These are phyloP conservation scores for Eremobia ochroleuca DNA, from an alignment of 2,888 invertebrate species.

Conservation along the genomic window DNA sequence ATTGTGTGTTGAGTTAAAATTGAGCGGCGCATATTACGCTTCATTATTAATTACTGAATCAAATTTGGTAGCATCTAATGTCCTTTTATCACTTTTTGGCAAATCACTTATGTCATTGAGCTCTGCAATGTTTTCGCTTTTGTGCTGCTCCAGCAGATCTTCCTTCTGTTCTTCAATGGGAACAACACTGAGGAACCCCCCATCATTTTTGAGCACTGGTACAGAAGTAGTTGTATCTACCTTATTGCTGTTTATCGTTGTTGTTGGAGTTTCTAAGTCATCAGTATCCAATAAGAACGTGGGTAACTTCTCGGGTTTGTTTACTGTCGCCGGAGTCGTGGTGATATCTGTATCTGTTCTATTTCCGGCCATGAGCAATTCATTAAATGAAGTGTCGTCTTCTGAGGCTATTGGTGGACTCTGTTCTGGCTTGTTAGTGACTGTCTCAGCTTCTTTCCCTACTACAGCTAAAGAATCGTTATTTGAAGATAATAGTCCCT, in stretches of 20 bases:
- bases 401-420: conserved; percentile 62
- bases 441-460: conserved; percentile 49
- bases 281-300: conserved; percentile 86
- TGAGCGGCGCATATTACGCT: conserved; percentile 77
- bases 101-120: conserved; percentile 88
- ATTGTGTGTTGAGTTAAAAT: conserved; percentile 66
- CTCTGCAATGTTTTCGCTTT: conserved; percentile 81
- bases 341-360: conserved; percentile 44
- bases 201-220: conserved; percentile 64
- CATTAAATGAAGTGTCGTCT: conserved; percentile 69
- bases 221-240: conserved; percentile 60
- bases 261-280: conserved; percentile 78
- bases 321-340: conserved; percentile 14
- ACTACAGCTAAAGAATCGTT: conserved; percentile 45
- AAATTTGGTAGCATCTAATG: conserved; percentile 83
- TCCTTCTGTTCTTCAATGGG: conserved; percentile 80
- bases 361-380: conserved; percentile 69
- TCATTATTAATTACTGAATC: conserved; percentile 82
- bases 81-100: conserved; percentile 88
- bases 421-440: conserved; percentile 51
- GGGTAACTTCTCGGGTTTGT: conserved; percentile 67
- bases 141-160: conserved; percentile 75
- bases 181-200: conserved; percentile 83
- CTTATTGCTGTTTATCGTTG: conserved; percentile 60
- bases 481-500: conserved; percentile 49